phyloP scores from a whole-genome alignment of 2,888 invertebrate genomes.

The Philereme vetulata region DNA sequence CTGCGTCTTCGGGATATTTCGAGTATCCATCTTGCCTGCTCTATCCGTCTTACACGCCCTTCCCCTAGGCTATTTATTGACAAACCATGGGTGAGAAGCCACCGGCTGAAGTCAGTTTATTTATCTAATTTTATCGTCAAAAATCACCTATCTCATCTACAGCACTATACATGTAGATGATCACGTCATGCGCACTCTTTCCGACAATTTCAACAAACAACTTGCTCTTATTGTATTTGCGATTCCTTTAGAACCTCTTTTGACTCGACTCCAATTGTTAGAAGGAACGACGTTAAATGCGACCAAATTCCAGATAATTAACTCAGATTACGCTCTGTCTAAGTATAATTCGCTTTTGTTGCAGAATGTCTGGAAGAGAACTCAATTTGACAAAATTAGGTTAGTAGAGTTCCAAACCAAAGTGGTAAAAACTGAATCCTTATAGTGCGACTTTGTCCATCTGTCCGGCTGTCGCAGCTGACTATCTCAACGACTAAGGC shows the following conservation, averaged over 20 bases:
- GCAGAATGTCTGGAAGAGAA: constrained; percentile 48
- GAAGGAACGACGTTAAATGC: constrained; percentile 76
- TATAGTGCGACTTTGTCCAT: too few relatives aligned
- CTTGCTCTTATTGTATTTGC: constrained; percentile 77
- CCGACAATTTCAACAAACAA: constrained; percentile 70
- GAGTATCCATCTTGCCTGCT: too few relatives aligned
- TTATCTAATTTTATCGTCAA: constrained; percentile 3
- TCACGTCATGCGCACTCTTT: constrained; percentile 67
- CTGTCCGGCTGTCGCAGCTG: too few relatives aligned
- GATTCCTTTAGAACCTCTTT: constrained; percentile 77
- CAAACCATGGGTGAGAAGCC: too few relatives aligned
- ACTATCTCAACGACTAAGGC: too few relatives aligned
- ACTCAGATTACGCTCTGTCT: constrained; percentile 75
- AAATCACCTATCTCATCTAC: constrained; percentile 19
- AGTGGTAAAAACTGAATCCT: too few relatives aligned
- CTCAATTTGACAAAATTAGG: constrained; percentile 30
- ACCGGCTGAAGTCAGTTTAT: too few relatives aligned
- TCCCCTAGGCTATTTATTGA: too few relatives aligned
- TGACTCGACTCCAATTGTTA: constrained; percentile 74
- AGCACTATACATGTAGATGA: constrained; percentile 34
- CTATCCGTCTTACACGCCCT: too few relatives aligned
- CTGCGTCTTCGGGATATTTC: too few relatives aligned
- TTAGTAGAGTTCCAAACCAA: not conserved
- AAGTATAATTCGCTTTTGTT: constrained; percentile 70
- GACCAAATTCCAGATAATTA: constrained; percentile 79